Evolutionary conservation across 2,888 invertebrate species (phyloP).

Genomic region (Acrobasis suavella): DNA sequence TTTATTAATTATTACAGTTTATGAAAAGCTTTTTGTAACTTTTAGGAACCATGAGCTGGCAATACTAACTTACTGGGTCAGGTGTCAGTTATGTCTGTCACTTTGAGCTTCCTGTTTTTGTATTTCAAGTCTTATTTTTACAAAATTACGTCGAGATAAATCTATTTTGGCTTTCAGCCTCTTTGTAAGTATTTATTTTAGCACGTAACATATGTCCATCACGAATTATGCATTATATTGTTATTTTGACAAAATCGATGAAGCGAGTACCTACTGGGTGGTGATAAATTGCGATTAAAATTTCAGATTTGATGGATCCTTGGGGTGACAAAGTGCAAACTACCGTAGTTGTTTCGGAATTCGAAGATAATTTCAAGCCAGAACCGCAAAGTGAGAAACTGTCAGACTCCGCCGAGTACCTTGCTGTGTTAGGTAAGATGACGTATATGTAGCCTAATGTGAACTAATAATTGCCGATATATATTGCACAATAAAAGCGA

Average conservation of each 20-base stretch:
- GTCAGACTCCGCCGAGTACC: conserved; percentile 85
- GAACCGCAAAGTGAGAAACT: conserved; percentile 62
- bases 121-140: conserved; percentile 19
- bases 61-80: not conserved
- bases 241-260: not conserved
- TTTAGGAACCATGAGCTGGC: no score
- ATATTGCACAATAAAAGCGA: conserved; percentile 22
- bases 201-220: not conserved
- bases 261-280: conserved; percentile 3
- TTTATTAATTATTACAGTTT: no score
- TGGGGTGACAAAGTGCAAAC: conserved; percentile 66
- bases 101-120: not conserved
- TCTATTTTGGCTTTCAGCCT: conserved; percentile 36
- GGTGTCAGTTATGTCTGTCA: conserved; percentile 16
- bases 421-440: conserved; percentile 85
- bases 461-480: conserved; percentile 12
- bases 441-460: conserved; percentile 30
- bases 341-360: conserved; percentile 55
- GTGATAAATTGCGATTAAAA: conserved; percentile 23
- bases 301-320: conserved; percentile 77
- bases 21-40: no score
- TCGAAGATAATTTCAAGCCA: conserved; percentile 83
- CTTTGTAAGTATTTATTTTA: conserved; percentile 34
- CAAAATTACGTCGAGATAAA: conserved; percentile 10
- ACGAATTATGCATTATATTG: not conserved